Base-by-base conservation (phyloP, 2,888 invertebrate genomes). In the Synergus itoensis region DNA sequence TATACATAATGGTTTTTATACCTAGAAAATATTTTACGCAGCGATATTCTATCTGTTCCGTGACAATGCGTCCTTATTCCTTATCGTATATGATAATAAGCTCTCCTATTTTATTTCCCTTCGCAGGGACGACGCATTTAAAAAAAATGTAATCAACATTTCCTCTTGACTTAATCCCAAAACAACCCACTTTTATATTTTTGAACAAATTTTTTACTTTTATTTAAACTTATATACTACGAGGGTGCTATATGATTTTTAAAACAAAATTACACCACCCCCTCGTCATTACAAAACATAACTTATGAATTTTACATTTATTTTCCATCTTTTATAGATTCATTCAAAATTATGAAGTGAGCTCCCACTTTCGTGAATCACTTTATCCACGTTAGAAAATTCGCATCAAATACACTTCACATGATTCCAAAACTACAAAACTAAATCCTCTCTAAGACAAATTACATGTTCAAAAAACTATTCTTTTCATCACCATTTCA, bases 391-490 rank as follows among this genome's bases (percentile, higher is more conserved):
- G 7, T 48, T 1, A 36, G 53, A 79, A 67, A 60, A 53, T 77
- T 76, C 75, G 65, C 65, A 75, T 76, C 28, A 75, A 81, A 84
- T 48, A 78, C 84, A 82, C 79, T 45, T 81, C 80, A 84, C 81
- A 86, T 48, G 18, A 48, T 53, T 73, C 36, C 36, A 36, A 60
- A 60, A 9, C 53, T 48, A 73, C 36, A 53, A 53, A 53, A 48
- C 28, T 45, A 69, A 48, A 48, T 40, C 40, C 40, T 65, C 7
- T 53, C n/a, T 40, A 73, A 48, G 73, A 73, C 36, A 73, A 73
- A 48, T 53, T 73, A 69, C n/a, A 28, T 7, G 16, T 28, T 48
- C 28, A 48, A 48, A 73, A 53, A 53, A 28, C 11, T 53, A 28
- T 14, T 73, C 36, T 36, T 65, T 76, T 64, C 21, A 62, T 73